Base-by-base conservation (phyloP, 2,888 invertebrate species). In the Thelaira solivaga region DNA sequence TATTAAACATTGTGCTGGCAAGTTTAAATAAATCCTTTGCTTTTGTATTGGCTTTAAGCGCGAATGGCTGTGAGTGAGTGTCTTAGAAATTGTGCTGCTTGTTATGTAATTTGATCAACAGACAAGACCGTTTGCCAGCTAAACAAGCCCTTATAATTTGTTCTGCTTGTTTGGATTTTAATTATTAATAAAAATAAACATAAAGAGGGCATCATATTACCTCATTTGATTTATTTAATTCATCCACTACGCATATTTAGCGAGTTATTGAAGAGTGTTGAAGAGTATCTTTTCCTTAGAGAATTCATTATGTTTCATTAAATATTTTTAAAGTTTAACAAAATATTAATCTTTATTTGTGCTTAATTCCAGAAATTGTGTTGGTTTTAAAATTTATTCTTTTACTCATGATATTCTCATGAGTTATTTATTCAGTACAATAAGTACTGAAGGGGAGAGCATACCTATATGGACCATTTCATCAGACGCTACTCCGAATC, bases 21-120 rank as follows among this genome's bases (percentile, higher is more conserved):
- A 69, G 57, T 76, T n/a, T 57, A 49, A 64, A 69, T 68, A 34
- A 59, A 59, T 53, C 41, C 43, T 51, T 68, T 69, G 53, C 53
- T 51, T 51, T 6, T 11, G 36, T 45, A 26, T 62, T 61, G 11
- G 55, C 26, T 49, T 43, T 31, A 45, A 59, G 57, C 49, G 26
- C 22, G 49, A 36, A 11, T 20, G 41, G 49, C 49, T 49, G 41
- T 20, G 59, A 47, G 22, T 31, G 29, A n/a, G 45, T 69, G 45
- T 68, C 61, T 41, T 20, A 53, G 24, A 57, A 59, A 47, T 47
- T 59, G 61, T 69, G 53, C 45, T 72, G 64, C 31, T 55, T 57
- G 45, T 10, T 47, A 10, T 1, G 51, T 64, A 76, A 76, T 47
- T 51, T 41, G 57, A 59, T 57, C 43, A 47, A 31, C 2, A 47